phyloP scores from a whole-genome alignment of 2,888 invertebrate species.

The Coenonympha arcania region DNA sequence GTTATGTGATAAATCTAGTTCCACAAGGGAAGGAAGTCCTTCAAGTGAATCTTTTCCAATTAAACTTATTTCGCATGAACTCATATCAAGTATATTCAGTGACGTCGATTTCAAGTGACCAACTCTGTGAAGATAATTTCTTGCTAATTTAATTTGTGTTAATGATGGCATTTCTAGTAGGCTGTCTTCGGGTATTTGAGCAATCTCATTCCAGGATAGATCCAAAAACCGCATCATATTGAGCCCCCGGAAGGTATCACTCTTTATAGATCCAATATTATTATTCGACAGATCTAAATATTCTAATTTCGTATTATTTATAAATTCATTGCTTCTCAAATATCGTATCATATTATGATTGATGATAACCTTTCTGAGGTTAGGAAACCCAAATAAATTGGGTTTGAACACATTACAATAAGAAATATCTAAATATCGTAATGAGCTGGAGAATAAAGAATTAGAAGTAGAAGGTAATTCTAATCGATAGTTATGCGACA shows the following conservation, averaged over 20 bases:
- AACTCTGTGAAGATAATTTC: conserved; percentile 76
- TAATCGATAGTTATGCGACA: conserved; percentile 76
- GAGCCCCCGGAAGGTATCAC: conserved; percentile 76
- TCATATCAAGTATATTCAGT: conserved; percentile 74
- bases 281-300: conserved; percentile 79
- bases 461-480: conserved; percentile 58
- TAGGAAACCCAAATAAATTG: conserved; percentile 76
- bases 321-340: conserved; percentile 75
- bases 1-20: conserved; percentile 79
- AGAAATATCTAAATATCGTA: conserved; percentile 75
- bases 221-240: conserved; percentile 75
- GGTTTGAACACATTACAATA: conserved; percentile 76
- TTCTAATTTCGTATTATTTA: conserved; percentile 75
- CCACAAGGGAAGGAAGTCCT: conserved; percentile 74
- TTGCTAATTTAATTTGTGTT: conserved; percentile 76
- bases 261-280: conserved; percentile 74
- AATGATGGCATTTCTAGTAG: conserved; percentile 76
- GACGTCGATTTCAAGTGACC: conserved; percentile 75
- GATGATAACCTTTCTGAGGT: conserved; percentile 72
- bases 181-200: conserved; percentile 71
- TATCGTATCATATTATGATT: conserved; percentile 77
- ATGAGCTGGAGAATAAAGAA: conserved; percentile 63
- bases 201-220: conserved; percentile 80
- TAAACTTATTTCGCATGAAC: conserved; percentile 77
- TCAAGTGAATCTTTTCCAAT: conserved; percentile 74